Base-by-base conservation (phyloP, 1,140 invertebrate genomes). In the Achroia grisella region DNA sequence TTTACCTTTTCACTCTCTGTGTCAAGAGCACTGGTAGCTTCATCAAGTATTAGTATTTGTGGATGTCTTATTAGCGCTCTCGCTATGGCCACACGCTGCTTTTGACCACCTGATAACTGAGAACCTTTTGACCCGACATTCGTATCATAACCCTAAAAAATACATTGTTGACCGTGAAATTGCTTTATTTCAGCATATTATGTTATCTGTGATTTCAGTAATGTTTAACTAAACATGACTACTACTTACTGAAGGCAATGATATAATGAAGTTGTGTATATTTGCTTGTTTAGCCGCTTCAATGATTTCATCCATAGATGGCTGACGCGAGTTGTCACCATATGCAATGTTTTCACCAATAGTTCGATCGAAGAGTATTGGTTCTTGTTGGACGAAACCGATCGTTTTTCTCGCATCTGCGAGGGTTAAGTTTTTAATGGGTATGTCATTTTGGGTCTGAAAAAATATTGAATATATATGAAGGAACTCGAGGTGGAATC, bases 21-120 rank as follows among this genome's bases (percentile, higher is more conserved):
- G 60, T 93, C 92, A 31, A 94, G 68, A 1, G 93, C 93, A 8
- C 93, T 94, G 1, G 94, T 95, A 0, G 94, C 94, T 81, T 95
- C 94, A 66, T 95, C 94, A 2, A 95, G 71, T 5, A 95, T 76
- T 1, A 96, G 63, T 56, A 96, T 93, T 43, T 87, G 86, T 0
- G 94, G 94, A 52, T 92, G 87, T 40, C 91, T 75, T 15, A 95
- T 88, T 10, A 95, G 71, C 1, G 94, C 94, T 29, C 93, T 77
- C 0, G 79, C 92, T 52, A 95, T 95, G 5, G 93, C 93, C 33
- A 95, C 90, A 31, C 92, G 75, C 57, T 93, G 92, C 52, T 93
- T 93, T 66, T 93, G 92, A 0, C 92, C 92, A 10, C 92, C 92
- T 6, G 91, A 93, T 10, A 94, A 58, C 57, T 93, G 91, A 2